Evolutionary conservation across 1,140 invertebrate genomes (phyloP), one percentile per base, ranked within the genome.

Genomic region (Trichoplusia ni): DNA sequence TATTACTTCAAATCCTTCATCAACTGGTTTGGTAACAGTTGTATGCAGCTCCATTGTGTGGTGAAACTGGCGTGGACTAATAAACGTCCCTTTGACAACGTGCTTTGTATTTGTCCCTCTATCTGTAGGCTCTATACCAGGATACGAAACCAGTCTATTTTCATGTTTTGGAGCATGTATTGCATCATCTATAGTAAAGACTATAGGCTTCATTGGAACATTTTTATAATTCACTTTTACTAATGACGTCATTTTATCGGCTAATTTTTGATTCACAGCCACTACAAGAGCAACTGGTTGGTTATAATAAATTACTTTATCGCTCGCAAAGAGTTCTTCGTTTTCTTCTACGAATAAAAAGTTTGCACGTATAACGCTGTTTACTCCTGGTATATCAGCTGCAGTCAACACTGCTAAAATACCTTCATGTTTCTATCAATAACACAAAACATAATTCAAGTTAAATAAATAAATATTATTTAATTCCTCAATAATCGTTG

Each of bases 211-310:
- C 8, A 72, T 61, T 1, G 60, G 59, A 3, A 86, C 47, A 56
- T 77, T 89, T 69, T 76, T 69, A 66, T 96, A 95, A 4, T 90
- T 91, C 14, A 96, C 84, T 77, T 93, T 91, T 0, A 96, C 94
- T 69, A 92, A 86, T 59, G 92, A 91, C 0, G 92, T 91, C 2
- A 93, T 94, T 29, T 92, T 83, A 8, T 93, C 88, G 2, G 94
- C 95, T 25, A 92, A 67, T 16, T 88, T 81, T 60, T 93, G 88
- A 53, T 90, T 93, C 37, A 92, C 77, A 0, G 95, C 95, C 0
- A 94, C 92, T 1, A 97, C 88, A 0, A 96, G 77, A 0, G 95
- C 95, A 3, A 95, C 75, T 0, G 94, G 92, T 77, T 96, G 95
- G 2, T 94, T 94, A 29, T 94, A 93, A 78, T 92, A 94, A 2